phyloP scores from a whole-genome alignment of 2,888 invertebrate genomes.

The Drosophila helvetica region DNA sequence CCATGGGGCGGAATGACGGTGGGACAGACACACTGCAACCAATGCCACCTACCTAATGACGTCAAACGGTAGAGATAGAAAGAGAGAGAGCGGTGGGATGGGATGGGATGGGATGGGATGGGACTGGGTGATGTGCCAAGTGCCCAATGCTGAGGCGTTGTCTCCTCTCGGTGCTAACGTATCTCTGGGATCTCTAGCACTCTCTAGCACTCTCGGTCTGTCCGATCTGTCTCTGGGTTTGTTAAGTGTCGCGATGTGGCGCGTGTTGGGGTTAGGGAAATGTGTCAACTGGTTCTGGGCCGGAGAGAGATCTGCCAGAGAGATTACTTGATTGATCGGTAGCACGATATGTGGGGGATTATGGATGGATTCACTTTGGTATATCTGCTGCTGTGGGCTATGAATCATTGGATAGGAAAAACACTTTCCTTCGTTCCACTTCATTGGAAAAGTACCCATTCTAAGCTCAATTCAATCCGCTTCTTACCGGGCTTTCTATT shows the following conservation, averaged over 20 bases:
- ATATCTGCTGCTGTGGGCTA: too few species aligned
- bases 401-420: conserved; percentile 14
- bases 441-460: not conserved
- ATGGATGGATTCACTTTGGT: not conserved
- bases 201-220: too few species aligned
- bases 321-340: conserved; percentile 40
- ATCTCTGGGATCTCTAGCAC: conserved; percentile 2
- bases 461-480: not conserved
- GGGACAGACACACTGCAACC: conserved; percentile 22
- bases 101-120: not conserved
- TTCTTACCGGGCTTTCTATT: too few species aligned
- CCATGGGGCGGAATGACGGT: not conserved
- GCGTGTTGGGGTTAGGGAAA: conserved; percentile 21
- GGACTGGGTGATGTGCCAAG: not conserved
- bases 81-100: not conserved
- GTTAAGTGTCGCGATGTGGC: not conserved
- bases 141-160: conserved; percentile 13
- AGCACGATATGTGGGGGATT: conserved; percentile 19
- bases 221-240: not conserved
- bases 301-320: conserved; percentile 8
- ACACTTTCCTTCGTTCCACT: too few species aligned
- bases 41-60: conserved; percentile 48
- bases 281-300: conserved; percentile 38
- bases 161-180: not conserved
- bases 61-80: conserved; percentile 11